Conservation (phyloP, 1,140 invertebrate species). For the Macrostomum lignano region DNA sequence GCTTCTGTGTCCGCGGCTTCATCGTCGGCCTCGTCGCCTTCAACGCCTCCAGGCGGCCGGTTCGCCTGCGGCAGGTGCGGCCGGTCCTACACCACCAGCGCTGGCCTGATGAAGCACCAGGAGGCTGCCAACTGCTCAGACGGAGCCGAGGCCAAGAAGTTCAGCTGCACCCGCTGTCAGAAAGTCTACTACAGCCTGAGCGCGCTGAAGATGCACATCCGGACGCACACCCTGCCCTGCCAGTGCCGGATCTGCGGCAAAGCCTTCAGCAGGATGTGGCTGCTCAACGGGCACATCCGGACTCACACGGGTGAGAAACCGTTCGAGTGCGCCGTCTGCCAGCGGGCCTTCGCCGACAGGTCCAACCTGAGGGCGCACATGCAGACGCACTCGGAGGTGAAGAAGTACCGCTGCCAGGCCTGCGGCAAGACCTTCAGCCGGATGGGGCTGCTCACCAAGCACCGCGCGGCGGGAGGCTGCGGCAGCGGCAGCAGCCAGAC, state of each 20-base stretch:
- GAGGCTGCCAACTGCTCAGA: not conserved
- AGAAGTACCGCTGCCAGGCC: conserved; percentile 68
- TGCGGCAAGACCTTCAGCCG: conserved; percentile 88
- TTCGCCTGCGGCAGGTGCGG: not conserved
- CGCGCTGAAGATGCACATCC: conserved; percentile 89
- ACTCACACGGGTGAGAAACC: conserved; percentile 53
- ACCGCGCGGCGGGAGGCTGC: too few relatives aligned
- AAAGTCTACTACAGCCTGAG: conserved; percentile 77
- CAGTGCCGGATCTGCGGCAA: conserved; percentile 85
- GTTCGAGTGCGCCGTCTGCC: conserved; percentile 71
- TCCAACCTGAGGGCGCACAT: conserved; percentile 79
- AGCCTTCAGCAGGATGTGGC: conserved; percentile 78
- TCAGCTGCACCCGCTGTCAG: conserved; percentile 76
- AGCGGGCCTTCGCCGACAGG: conserved; percentile 72
- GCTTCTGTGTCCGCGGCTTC: too few relatives aligned
- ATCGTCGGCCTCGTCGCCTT: too few relatives aligned
- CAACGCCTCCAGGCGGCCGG: too few relatives aligned
- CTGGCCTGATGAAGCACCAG: not conserved
- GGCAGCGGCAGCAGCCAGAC: too few relatives aligned
- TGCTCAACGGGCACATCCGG: conserved; percentile 41
- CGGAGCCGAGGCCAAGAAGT: conserved; percentile 17
- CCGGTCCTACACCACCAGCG: not conserved
- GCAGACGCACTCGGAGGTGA: conserved; percentile 84
- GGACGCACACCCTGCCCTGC: conserved; percentile 84
- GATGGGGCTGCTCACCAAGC: conserved; percentile 74